phyloP scores from a whole-genome alignment of 2,888 invertebrate genomes.

The Ctenicera cuprea region DNA sequence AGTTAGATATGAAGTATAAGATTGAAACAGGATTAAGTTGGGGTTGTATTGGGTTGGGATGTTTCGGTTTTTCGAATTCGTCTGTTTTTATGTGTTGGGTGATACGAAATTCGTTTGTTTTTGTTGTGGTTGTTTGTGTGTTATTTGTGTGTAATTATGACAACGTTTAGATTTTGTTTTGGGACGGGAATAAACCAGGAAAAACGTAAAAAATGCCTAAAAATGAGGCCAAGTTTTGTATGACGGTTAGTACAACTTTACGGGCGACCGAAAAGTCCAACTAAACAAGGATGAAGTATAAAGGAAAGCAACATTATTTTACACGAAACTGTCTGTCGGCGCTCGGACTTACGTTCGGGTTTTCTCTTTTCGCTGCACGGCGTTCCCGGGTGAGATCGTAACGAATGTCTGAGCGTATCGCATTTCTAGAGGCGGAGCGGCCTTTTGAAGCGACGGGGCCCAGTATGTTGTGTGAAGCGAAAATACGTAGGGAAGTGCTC shows the following conservation, averaged over 20 bases:
- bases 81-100: neutral
- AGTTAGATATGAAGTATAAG: too few species aligned
- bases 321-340: slow-evolving; percentile 68
- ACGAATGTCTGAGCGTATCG: slow-evolving; percentile 58
- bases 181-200: slow-evolving; percentile 26
- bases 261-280: slow-evolving; percentile 69
- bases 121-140: neutral
- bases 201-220: slow-evolving; percentile 35
- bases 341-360: slow-evolving; percentile 59
- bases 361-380: slow-evolving; percentile 62
- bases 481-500: slow-evolving; percentile 68
- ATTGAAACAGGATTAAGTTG: too few species aligned
- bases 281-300: slow-evolving; percentile 67
- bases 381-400: slow-evolving; percentile 51
- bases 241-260: slow-evolving; percentile 65
- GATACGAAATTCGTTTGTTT: neutral
- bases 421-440: slow-evolving; percentile 66
- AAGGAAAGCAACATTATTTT: slow-evolving; percentile 69
- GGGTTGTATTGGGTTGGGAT: too few species aligned
- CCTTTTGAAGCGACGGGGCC: slow-evolving; percentile 64
- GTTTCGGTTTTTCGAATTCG: too few species aligned
- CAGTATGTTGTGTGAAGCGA: slow-evolving; percentile 69
- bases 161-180: neutral
- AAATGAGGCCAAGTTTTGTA: slow-evolving; percentile 60
- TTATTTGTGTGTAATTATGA: neutral